Percentiles rank a stretch among this genome's conserved stretches.
phyloP scores from a whole-genome alignment of 1,140 invertebrate species.

The Hypsibius dujardini region DNA sequence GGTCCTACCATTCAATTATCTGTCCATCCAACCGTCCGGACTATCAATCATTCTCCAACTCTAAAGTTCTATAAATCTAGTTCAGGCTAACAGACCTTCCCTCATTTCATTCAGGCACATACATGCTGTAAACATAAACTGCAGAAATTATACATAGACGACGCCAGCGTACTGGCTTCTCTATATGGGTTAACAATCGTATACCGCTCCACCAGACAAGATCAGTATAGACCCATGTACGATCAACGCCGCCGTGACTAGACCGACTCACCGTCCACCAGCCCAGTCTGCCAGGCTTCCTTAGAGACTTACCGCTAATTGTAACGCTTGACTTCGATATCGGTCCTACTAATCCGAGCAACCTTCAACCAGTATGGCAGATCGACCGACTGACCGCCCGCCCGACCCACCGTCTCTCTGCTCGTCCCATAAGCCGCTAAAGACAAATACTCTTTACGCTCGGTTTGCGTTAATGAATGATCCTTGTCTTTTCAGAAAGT shows the following conservation, averaged over 20 bases:
- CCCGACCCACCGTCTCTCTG: constrained; percentile 32
- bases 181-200: no score
- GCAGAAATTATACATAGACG: background rate
- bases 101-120: no score
- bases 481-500: constrained; percentile 50
- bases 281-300: background rate
- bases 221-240: no score
- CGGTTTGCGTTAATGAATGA: constrained; percentile 26
- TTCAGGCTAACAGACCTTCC: background rate
- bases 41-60: no score
- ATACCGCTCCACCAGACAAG: no score
- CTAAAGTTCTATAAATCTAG: background rate
- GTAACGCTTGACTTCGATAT: background rate
- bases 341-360: constrained; percentile 13
- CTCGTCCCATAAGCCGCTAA: constrained; percentile 14
- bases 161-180: background rate
- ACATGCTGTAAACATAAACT: background rate
- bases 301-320: background rate
- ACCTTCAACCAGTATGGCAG: constrained; percentile 8
- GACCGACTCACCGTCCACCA: background rate
- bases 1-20: no score
- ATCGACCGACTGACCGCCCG: constrained; percentile 27
- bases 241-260: background rate
- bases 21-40: no score
- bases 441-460: constrained; percentile 10